phyloP scores from a whole-genome alignment of 30 jellyfish, hydroid and myxozoan genomes.

The Aurelia coerulea region DNA sequence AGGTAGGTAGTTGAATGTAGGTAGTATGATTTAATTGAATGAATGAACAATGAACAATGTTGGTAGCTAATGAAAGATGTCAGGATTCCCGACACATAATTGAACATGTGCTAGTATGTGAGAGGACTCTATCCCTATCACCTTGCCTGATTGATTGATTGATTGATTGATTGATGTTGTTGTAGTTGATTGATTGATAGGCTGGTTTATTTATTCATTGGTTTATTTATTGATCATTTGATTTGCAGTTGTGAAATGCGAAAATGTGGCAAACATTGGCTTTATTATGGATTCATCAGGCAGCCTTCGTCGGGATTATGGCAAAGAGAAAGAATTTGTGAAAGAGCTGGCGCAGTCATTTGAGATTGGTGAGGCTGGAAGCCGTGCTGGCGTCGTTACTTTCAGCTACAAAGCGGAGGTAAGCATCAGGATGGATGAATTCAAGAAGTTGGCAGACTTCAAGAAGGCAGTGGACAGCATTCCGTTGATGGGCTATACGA shows the following conservation, averaged over 20 bases:
- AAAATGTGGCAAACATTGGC: slow-evolving; percentile 80
- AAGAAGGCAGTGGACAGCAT: slow-evolving; percentile 82
- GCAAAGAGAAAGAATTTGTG: slow-evolving; percentile 87
- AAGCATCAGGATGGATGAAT: slow-evolving; percentile 74
- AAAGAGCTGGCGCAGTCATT: slow-evolving; percentile 74
- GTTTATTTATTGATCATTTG: no score
- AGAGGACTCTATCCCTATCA: no score
- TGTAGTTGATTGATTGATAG: no score
- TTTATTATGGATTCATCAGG: slow-evolving; percentile 96
- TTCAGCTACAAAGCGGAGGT: slow-evolving; percentile 86
- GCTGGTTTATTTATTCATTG: no score
- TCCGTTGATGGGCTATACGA: slow-evolving; percentile 87
- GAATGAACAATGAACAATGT: no score
- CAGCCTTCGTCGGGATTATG: slow-evolving; percentile 80
- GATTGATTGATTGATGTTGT: no score
- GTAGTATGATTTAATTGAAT: no score
- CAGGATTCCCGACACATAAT: no score
- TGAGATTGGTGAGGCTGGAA: slow-evolving; percentile 71
- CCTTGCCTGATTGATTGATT: no score
- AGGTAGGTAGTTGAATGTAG: no score
- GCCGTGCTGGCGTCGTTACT: slow-evolving; percentile 87
- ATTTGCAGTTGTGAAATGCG: slow-evolving; percentile 41
- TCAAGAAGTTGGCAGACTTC: slow-evolving; percentile 62
- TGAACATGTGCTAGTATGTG: no score
- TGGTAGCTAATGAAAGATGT: no score